phyloP scores from a whole-genome alignment of 2,888 invertebrate species.

The Eupithecia tripunctaria region DNA sequence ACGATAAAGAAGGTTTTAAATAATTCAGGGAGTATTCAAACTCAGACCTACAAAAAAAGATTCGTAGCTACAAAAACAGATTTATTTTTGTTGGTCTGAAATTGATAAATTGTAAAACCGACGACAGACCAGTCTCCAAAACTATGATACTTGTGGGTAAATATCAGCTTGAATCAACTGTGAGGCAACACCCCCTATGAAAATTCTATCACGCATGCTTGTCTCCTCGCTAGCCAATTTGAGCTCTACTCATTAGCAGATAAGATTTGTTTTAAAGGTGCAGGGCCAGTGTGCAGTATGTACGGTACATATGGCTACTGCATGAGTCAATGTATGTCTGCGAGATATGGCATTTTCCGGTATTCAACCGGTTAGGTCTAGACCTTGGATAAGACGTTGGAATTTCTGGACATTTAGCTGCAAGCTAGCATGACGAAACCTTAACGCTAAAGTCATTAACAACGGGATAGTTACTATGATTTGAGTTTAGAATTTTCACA shows the following conservation, averaged over 20 bases:
- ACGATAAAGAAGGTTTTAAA: background rate
- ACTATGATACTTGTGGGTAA: background rate
- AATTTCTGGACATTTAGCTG: constrained; percentile 1
- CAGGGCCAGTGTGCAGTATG: background rate
- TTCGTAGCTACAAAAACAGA: no score
- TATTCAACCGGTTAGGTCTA: constrained; percentile 33
- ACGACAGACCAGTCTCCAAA: background rate
- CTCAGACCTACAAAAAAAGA: no score
- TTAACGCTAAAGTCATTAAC: background rate
- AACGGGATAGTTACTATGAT: no score
- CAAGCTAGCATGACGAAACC: background rate
- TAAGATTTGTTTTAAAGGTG: constrained; percentile 10
- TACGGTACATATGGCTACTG: background rate
- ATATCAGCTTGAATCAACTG: background rate
- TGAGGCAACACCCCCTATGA: background rate
- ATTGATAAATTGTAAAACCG: background rate
- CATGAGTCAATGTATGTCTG: constrained; percentile 32
- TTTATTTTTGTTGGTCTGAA: no score
- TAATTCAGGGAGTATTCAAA: background rate
- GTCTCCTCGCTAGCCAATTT: background rate
- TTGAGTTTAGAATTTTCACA: no score
- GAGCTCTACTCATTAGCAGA: constrained; percentile 1
- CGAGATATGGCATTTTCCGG: constrained; percentile 38
- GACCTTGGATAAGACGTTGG: constrained; percentile 24
- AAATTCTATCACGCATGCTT: constrained; percentile 17